Evolutionary conservation across 2,113 vertebrate species (phyloP), one percentile per base, ranked within the genome.

Genomic region (Cichladusa arquata): DNA sequence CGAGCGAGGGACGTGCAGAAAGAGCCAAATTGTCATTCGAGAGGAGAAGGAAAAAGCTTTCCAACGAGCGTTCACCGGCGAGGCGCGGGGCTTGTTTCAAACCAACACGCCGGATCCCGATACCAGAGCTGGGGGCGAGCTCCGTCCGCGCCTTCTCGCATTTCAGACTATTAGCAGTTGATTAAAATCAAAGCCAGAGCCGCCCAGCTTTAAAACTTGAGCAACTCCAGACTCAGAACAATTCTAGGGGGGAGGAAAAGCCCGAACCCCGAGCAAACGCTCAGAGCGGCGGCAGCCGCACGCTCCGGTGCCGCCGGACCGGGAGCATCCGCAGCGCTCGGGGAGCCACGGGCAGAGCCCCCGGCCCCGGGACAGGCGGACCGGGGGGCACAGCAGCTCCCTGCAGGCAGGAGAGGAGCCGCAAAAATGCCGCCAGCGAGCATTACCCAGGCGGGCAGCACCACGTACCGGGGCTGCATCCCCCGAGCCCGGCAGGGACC

Each of bases 161-260:
- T 31, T 18, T 0, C 3, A 58, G 23, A 25, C 34, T 9, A 51
- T 51, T 7, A 78, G 10, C 4, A 4, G 14, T 26, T 26, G 28
- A 86, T 70, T 58, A 66, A 58, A 45, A 78, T n/a, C 78, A 25
- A 74, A 70, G 33, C 14, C 48, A 40, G n/a, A 76, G 36, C 22
- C 33, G 29, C 64, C 6, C 26, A 28, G 73, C 57, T 36, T 44
- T 5, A 45, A 1, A 70, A 93, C 91, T 83, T 56, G 33, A 73
- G 14, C 12, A 81, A 94, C 88, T 95, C 80, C 26, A 33, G 42
- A 7, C 23, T 19, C 56, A 6, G 22, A 53, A 26, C 53, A 29
- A n/a, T 47, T 14, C 19, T 7, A 4, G 5, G 1, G 8, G 5
- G 9, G 2, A 1, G 6, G 6, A 2, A 17, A 26, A 17, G 9